These are phyloP conservation scores for Hipposideros larvatus DNA, from an alignment of 2,797 vertebrate species.

Conservation along the genomic window DNA sequence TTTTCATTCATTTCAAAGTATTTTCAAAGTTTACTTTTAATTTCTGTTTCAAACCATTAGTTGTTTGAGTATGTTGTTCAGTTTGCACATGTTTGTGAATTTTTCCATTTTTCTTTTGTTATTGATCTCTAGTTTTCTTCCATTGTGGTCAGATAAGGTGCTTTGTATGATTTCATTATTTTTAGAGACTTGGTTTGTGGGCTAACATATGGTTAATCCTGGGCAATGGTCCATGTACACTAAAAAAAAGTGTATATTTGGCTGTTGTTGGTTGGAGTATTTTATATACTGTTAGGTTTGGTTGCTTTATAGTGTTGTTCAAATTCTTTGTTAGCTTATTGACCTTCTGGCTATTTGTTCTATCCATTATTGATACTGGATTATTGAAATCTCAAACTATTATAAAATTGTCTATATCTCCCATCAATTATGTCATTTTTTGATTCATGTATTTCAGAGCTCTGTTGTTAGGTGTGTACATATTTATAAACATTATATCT, in stretches of 20 bases:
- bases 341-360: too few species aligned
- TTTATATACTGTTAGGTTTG: too few species aligned
- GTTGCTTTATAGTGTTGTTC: too few species aligned
- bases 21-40: neutral
- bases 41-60: neutral
- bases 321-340: too few species aligned
- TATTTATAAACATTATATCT: too few species aligned
- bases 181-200: neutral
- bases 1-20: too few species aligned
- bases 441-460: too few species aligned
- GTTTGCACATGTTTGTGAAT: neutral
- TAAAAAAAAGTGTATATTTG: neutral
- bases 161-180: neutral
- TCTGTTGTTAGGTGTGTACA: too few species aligned
- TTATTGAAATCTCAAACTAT: neutral
- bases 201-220: neutral
- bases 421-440: neutral
- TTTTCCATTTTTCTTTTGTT: neutral
- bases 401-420: neutral
- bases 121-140: too few species aligned
- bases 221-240: neutral
- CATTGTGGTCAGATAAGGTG: too few species aligned
- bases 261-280: neutral
- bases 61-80: neutral
- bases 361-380: neutral